phyloP scores from a whole-genome alignment of 1,140 invertebrate species.

The Musca vetustissima region DNA sequence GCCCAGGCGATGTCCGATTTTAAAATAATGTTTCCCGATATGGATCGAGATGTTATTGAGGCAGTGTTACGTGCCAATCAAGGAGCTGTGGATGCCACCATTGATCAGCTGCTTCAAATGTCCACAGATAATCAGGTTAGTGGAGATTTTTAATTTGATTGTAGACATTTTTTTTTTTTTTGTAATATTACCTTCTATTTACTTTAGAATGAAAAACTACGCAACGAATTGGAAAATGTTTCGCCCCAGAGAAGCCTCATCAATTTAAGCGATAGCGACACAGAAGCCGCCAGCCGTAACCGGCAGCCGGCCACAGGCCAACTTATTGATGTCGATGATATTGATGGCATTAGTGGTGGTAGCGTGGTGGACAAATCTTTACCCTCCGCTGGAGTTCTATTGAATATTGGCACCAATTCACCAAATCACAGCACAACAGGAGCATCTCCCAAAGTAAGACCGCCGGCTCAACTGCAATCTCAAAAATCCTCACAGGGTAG shows the following conservation, averaged over 20 bases:
- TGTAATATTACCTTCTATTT: too few species aligned
- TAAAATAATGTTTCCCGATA: conserved; percentile 88
- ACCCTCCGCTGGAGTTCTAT: conserved; percentile 27
- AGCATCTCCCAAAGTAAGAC: conserved; percentile 52
- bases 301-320: conserved; percentile 20
- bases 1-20: conserved; percentile 90
- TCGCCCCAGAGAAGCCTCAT: conserved; percentile 54
- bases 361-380: conserved; percentile 10
- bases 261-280: conserved; percentile 35
- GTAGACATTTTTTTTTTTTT: conserved; percentile 32
- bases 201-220: conserved; percentile 69
- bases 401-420: conserved; percentile 36
- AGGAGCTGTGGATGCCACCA: conserved; percentile 89
- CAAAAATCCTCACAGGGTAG: conserved; percentile 26
- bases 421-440: conserved; percentile 52
- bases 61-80: conserved; percentile 81
- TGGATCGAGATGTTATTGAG: conserved; percentile 92
- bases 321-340: conserved; percentile 29
- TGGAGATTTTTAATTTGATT: background rate
- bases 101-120: conserved; percentile 89
- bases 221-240: conserved; percentile 67
- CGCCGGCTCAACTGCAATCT: conserved; percentile 27
- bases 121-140: conserved; percentile 76
- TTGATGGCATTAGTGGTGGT: background rate
- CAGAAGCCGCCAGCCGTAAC: background rate